Conservation (phyloP, 2,888 invertebrate genomes). For the Yponomeuta sedellus region DNA sequence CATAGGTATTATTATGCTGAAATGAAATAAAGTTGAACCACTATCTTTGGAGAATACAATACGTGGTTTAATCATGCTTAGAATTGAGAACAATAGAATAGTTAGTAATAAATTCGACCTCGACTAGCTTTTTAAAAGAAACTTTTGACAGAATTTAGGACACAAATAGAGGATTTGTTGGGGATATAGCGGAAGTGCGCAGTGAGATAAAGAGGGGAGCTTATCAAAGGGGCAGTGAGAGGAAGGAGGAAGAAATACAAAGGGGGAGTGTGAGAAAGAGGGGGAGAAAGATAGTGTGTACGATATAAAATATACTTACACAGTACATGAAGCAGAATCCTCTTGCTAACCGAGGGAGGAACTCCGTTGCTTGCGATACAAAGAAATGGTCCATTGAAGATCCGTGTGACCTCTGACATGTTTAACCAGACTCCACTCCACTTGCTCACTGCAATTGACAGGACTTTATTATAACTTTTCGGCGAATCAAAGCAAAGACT, state of each 20-base stretch:
- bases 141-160: too few species aligned
- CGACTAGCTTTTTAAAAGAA: too few species aligned
- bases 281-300: too few species aligned
- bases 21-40: too few species aligned
- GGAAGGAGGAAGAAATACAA: background rate
- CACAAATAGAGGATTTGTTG: too few species aligned
- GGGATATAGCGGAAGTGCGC: background rate
- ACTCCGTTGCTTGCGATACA: constrained; percentile 81
- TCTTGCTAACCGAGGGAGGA: constrained; percentile 59
- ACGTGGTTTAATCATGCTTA: too few species aligned
- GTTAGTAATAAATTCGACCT: too few species aligned
- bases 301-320: constrained; percentile 71
- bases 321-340: constrained; percentile 65
- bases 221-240: background rate
- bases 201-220: background rate
- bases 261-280: too few species aligned
- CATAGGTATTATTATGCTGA: too few species aligned
- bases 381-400: constrained; percentile 78
- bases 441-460: constrained; percentile 52
- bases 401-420: constrained; percentile 70
- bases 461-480: background rate
- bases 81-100: too few species aligned
- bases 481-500: too few species aligned
- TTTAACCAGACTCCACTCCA: constrained; percentile 73
- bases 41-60: too few species aligned